Evolutionary conservation across 2,113 vertebrate genomes (phyloP).

Genomic region (Sinosuthora webbiana): DNA sequence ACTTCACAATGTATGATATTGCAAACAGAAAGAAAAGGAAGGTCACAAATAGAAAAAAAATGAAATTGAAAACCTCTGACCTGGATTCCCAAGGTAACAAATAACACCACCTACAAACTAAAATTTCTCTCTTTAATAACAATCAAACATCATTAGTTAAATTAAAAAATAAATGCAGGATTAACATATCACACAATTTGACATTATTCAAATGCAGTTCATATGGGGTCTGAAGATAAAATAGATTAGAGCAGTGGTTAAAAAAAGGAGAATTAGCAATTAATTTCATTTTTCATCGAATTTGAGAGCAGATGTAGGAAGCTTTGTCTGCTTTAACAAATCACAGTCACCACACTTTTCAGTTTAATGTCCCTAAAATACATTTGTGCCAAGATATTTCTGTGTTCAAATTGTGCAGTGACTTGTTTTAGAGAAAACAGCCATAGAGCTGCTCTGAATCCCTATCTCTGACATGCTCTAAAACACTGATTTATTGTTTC

Average conservation of each 20-base stretch:
- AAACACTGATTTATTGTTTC: neutral
- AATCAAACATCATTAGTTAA: slow-evolving; percentile 15
- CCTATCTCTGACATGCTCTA: neutral
- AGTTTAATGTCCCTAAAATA: neutral
- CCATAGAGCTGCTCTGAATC: neutral
- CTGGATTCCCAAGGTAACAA: neutral
- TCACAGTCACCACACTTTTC: neutral
- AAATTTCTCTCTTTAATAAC: slow-evolving; percentile 1
- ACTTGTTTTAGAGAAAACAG: neutral
- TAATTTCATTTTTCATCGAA: neutral
- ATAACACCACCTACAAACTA: neutral
- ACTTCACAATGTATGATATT: neutral
- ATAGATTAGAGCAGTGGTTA: neutral
- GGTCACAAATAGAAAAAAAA: neutral
- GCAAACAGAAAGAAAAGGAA: neutral
- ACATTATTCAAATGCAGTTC: neutral
- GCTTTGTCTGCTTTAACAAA: neutral
- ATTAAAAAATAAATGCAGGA: slow-evolving; percentile 43
- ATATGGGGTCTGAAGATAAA: neutral
- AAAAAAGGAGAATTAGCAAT: neutral
- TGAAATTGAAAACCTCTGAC: neutral
- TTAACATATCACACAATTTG: neutral
- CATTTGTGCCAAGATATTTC: neutral
- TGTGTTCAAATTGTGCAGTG: neutral
- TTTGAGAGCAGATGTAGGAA: neutral